phyloP scores from a whole-genome alignment of 2,888 invertebrate species.

The Agrypnus murinus region DNA sequence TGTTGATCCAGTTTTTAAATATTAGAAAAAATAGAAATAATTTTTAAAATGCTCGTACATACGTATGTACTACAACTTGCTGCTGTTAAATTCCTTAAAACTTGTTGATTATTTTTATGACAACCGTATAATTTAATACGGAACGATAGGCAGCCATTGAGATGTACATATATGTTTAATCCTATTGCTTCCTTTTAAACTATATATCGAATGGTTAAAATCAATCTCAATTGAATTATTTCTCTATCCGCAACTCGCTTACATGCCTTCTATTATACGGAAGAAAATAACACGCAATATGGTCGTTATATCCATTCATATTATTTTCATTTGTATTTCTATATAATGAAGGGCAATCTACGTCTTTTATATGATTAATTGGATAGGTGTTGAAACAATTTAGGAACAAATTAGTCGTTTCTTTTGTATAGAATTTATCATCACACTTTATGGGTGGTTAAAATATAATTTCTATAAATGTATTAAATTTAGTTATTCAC shows the following conservation, averaged over 20 bases:
- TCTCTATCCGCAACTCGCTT: conserved; percentile 25
- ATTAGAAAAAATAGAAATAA: too few species aligned
- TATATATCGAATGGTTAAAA: conserved; percentile 36
- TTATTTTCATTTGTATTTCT: conserved; percentile 55
- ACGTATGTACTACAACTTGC: too few species aligned
- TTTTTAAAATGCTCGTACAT: too few species aligned
- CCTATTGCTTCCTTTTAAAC: conserved; percentile 25
- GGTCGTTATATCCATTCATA: conserved; percentile 53
- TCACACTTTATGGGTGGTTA: conserved; percentile 5
- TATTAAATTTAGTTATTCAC: too few species aligned
- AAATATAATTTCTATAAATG: neutral
- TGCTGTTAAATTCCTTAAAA: too few species aligned
- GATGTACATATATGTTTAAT: neutral
- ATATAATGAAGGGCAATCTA: conserved; percentile 60
- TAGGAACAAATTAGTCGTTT: conserved; percentile 35
- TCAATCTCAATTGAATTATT: conserved; percentile 39
- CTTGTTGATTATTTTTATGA: too few species aligned
- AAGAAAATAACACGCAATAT: conserved; percentile 54
- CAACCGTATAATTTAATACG: too few species aligned
- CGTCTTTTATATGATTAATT: conserved; percentile 62
- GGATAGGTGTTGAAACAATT: conserved; percentile 59
- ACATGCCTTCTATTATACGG: conserved; percentile 34
- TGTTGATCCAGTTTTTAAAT: too few species aligned
- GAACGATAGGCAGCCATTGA: too few species aligned
- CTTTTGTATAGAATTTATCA: conserved; percentile 6